These are phyloP conservation scores for Coendou prehensilis DNA, from an alignment of 2,797 vertebrate species.

Conservation along the genomic window DNA sequence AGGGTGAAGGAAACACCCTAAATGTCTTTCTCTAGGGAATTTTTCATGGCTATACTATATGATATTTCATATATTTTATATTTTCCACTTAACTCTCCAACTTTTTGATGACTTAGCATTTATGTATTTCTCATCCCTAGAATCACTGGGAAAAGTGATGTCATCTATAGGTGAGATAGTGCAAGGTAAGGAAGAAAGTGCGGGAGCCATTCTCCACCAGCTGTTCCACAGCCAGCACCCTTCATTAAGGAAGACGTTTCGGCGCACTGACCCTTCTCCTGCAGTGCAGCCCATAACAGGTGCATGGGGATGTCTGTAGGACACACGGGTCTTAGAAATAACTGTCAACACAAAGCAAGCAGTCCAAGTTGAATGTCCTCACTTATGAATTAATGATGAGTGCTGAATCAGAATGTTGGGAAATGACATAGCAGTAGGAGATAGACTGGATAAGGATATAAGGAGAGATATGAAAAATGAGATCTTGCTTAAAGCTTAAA, in stretches of 20 bases:
- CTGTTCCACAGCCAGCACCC: background rate
- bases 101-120: background rate
- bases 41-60: background rate
- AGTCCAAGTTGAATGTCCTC: background rate
- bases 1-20: background rate
- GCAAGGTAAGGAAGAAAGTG: background rate
- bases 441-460: background rate
- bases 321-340: background rate
- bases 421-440: background rate
- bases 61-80: background rate
- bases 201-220: background rate
- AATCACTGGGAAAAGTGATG: constrained; percentile 1
- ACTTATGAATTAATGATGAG: constrained; percentile 23
- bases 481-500: constrained; percentile 29
- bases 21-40: background rate
- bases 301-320: background rate
- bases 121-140: background rate
- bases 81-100: background rate
- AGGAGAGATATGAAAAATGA: background rate
- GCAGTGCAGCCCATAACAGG: rapidly evolving
- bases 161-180: background rate
- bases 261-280: background rate
- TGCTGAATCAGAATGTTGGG: background rate
- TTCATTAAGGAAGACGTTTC: background rate
- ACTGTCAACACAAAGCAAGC: background rate